Conservation (phyloP, 35 echinoderm and acorn worm species). For the Nesometra sesokonis region DNA sequence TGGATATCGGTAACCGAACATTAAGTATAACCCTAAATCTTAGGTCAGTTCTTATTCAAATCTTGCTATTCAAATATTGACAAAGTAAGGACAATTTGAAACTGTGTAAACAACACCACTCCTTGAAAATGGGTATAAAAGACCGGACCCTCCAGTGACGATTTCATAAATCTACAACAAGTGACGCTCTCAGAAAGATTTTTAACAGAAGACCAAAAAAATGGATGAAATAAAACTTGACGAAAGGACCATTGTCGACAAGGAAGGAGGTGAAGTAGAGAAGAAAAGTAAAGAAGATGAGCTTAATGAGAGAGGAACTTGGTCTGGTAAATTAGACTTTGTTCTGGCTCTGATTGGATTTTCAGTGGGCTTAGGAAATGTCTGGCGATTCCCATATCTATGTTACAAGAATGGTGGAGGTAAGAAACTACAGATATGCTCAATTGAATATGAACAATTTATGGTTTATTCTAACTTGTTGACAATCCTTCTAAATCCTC, state of each 20-base stretch:
- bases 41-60: too few species aligned
- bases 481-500: too few species aligned
- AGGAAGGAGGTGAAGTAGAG: not conserved
- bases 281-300: not conserved
- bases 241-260: not conserved
- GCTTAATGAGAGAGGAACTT: not conserved
- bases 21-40: too few species aligned
- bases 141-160: not conserved
- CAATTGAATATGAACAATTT: too few species aligned
- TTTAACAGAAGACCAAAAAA: not conserved
- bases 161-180: not conserved
- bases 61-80: not conserved
- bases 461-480: too few species aligned
- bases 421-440: too few species aligned
- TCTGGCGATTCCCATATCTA: conserved; percentile 3
- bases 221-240: not conserved
- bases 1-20: too few species aligned
- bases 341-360: conserved; percentile 4
- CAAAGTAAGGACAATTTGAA: not conserved
- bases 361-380: conserved; percentile 5
- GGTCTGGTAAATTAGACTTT: not conserved
- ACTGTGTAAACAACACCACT: not conserved
- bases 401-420: conserved; percentile 12
- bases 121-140: not conserved
- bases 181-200: not conserved